Evolutionary conservation across 2,113 vertebrate species (phyloP), one percentile per base, ranked within the genome.

Genomic region (Asarcornis scutulata): DNA sequence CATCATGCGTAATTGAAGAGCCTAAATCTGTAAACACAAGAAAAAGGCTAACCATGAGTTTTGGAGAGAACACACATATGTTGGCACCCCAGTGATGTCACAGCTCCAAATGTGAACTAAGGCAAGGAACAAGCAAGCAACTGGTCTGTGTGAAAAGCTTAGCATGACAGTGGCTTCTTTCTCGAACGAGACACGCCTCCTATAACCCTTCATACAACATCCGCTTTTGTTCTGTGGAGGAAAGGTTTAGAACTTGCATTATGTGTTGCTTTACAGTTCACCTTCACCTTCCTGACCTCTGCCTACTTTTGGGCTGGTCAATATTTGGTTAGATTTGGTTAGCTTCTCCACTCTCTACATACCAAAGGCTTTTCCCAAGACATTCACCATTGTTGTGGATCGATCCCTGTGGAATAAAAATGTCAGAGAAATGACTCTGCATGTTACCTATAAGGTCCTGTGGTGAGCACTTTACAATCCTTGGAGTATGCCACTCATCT

Each of bases 351-450:
- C 99, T 10, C 99, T 97, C 11, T 99, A 99, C 1, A 99, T 99
- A 26, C 99, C 99, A 38, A 98, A 99, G 7, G 99, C 99, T 9
- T 99, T 99, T 20, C 99, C 99, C 29, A 99, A 98, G 73, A 99
- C 99, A 7, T 99, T 99, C 96, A 99, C 98, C 99, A 99, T 99
- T 6, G 99, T 99, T 83, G 99, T 98, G 98, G 99, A 99, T 67
- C 99, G 99, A 96, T 99, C 99, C 95, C 99, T 99, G 91, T 36
- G 44, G 44, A 44, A 44, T 44, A 44, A 46, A 46, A 46, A 46
- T 46, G 17, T 46, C 44, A 46, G 44, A 46, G 44, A 46, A 46
- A 46, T 46, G 17, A 20, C 44, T 46, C 44, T 7, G 17, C 44
- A 46, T 46, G 44, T 46, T 46, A 46, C 17, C 44, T 46, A 46